Conservation (phyloP, 2,797 vertebrate genomes). For the Columba guinea region DNA sequence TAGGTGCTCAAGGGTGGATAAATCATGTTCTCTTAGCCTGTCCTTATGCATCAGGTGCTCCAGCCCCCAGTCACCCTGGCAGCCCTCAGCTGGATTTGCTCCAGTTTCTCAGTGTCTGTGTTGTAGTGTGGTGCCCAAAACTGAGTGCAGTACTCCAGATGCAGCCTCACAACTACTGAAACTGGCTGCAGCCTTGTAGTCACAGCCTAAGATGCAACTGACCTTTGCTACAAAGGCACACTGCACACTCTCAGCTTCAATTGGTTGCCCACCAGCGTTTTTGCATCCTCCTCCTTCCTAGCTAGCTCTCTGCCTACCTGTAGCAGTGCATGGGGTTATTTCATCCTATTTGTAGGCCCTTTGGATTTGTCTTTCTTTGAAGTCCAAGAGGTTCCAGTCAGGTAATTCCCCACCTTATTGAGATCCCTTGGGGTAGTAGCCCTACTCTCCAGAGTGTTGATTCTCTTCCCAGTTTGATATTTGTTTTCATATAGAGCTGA, state of each 20-base stretch:
- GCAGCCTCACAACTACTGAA: background rate
- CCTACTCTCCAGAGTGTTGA: background rate
- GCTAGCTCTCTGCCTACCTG: background rate
- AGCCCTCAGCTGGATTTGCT: background rate
- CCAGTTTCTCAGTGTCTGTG: background rate
- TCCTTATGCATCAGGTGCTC: background rate
- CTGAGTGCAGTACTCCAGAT: background rate
- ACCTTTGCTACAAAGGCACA: background rate
- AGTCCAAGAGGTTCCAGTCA: background rate
- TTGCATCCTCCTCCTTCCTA: background rate
- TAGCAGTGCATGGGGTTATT: background rate
- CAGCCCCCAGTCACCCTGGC: background rate
- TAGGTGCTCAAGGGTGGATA: background rate
- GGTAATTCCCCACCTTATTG: background rate
- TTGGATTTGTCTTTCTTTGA: background rate
- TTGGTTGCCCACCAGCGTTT: background rate
- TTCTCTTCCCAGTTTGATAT: background rate
- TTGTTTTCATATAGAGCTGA: background rate
- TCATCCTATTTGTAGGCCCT: background rate
- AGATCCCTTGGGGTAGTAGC: background rate
- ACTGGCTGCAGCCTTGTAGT: background rate
- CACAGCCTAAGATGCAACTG: background rate
- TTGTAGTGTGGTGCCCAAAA: background rate
- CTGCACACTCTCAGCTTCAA: background rate
- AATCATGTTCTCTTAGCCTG: background rate